Conservation (phyloP, 2,797 vertebrate species). For the Gymnoscopelus braueri region DNA sequence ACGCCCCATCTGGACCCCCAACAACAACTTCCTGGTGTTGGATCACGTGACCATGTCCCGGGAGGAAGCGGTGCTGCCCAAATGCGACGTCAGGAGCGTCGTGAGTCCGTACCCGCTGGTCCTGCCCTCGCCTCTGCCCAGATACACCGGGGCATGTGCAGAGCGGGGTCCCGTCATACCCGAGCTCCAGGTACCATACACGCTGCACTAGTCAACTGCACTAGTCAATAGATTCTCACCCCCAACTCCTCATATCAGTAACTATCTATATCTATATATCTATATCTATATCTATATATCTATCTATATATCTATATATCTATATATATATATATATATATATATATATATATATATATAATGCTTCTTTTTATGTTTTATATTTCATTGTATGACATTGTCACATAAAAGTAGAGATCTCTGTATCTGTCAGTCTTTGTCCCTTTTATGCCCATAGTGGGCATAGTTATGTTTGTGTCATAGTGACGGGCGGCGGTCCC, state of each 20-base stretch:
- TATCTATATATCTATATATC: too few species aligned
- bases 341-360: too few species aligned
- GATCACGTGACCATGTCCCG: slow-evolving; percentile 94
- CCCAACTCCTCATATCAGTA: background rate
- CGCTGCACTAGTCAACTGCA: background rate
- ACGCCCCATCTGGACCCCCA: slow-evolving; percentile 92
- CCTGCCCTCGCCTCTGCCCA: slow-evolving; percentile 91
- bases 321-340: too few species aligned
- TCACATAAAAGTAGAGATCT: too few species aligned
- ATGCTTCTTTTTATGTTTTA: too few species aligned
- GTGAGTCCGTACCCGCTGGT: slow-evolving; percentile 92
- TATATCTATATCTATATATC: too few species aligned
- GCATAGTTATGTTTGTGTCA: too few species aligned
- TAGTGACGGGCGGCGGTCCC: too few species aligned
- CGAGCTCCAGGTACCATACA: slow-evolving; percentile 88
- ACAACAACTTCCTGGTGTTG: slow-evolving; percentile 94
- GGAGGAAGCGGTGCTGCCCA: slow-evolving; percentile 73
- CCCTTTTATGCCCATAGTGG: too few species aligned
- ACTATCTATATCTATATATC: too few species aligned
- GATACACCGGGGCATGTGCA: slow-evolving; percentile 89
- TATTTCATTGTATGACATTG: too few species aligned
- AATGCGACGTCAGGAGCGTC: slow-evolving; percentile 89
- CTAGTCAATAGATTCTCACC: background rate
- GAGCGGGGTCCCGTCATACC: slow-evolving; percentile 91
- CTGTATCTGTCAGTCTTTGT: too few species aligned